Percentiles rank a stretch among this genome's conserved stretches.
Conservation (phyloP, 53 echinoderm and acorn worm genomes). For the Glandiceps talaboti region DNA sequence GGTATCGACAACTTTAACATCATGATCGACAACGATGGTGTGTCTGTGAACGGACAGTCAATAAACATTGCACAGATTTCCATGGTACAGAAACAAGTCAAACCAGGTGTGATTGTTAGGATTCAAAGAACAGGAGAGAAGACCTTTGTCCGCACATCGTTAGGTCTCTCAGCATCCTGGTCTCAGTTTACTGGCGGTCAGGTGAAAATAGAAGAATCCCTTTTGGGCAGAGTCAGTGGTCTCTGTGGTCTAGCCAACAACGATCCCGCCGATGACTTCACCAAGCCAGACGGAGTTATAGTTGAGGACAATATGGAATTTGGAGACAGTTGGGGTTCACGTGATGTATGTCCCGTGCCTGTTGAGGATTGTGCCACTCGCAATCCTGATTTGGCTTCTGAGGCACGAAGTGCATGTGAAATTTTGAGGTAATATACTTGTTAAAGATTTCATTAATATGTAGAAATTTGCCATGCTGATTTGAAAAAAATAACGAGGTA, state of each 20-base stretch:
- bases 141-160: not conserved
- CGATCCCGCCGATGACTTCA: not conserved
- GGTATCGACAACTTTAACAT: not conserved
- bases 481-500: too few species aligned
- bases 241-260: not conserved
- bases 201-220: not conserved
- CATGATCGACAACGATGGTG: not conserved
- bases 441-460: not conserved
- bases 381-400: not conserved
- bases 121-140: not conserved
- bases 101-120: not conserved
- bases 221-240: not conserved
- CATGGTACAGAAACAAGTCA: too few species aligned
- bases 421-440: not conserved
- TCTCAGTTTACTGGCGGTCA: not conserved
- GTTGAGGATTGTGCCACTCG: not conserved
- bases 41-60: not conserved
- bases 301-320: not conserved
- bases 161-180: not conserved
- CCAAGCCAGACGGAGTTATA: not conserved
- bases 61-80: not conserved
- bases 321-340: not conserved
- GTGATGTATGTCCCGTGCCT: not conserved
- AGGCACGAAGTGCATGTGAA: not conserved
- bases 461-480: too few species aligned